Conservation (phyloP, 30 jellyfish, hydroid and myxozoan species). For the Aurelia coerulea region DNA sequence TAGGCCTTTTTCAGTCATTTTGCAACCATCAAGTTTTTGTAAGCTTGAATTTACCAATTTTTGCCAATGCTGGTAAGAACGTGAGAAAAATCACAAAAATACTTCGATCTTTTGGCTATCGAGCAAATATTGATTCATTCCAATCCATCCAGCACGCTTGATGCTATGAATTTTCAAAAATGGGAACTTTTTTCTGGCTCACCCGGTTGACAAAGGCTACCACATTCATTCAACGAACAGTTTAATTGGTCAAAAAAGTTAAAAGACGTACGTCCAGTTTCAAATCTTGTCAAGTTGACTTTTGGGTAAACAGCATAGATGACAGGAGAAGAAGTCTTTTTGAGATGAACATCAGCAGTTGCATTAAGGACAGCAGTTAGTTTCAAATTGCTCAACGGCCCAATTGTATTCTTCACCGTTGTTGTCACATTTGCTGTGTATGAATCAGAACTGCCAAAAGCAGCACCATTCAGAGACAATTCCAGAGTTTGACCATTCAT, state of each 20-base stretch:
- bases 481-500: slow-evolving; percentile 23
- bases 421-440: slow-evolving; percentile 62
- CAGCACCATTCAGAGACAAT: slow-evolving; percentile 11
- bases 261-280: slow-evolving; percentile 32
- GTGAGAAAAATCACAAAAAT: too few relatives aligned
- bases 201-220: too few relatives aligned
- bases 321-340: slow-evolving; percentile 55
- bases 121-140: too few relatives aligned
- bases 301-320: slow-evolving; percentile 85
- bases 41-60: too few relatives aligned
- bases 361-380: slow-evolving; percentile 52
- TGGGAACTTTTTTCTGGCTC: too few relatives aligned
- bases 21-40: too few relatives aligned
- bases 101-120: too few relatives aligned
- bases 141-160: too few relatives aligned
- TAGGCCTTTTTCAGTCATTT: too few relatives aligned
- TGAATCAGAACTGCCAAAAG: slow-evolving; percentile 30
- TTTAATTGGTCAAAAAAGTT: neutral
- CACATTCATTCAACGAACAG: too few relatives aligned
- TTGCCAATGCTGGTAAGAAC: too few relatives aligned
- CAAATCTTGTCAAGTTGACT: slow-evolving; percentile 66
- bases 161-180: too few relatives aligned
- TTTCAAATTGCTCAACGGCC: slow-evolving; percentile 72
- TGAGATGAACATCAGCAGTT: slow-evolving; percentile 31
- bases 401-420: slow-evolving; percentile 61